phyloP scores from a whole-genome alignment of 2,797 vertebrate species.

The Gymnodraco acuticeps region DNA sequence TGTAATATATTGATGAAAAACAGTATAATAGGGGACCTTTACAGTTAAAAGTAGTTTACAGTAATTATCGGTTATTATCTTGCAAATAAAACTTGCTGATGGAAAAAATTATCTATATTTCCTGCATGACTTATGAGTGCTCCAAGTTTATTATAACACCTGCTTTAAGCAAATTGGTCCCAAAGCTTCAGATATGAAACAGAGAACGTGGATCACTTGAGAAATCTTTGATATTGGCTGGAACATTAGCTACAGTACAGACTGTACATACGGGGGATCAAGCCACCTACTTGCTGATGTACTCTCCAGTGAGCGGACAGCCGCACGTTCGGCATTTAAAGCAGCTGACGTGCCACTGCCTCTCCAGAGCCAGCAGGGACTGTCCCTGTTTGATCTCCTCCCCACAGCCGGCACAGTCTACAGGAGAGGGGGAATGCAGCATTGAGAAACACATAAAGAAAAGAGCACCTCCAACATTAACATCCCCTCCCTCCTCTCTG shows the following conservation, averaged over 20 bases:
- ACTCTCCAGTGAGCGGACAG: conserved; percentile 92
- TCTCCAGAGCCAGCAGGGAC: conserved; percentile 94
- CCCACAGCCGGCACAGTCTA: conserved; percentile 94
- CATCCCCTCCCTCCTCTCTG: conserved; percentile 26
- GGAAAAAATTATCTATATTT: neutral
- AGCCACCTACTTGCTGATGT: conserved; percentile 96
- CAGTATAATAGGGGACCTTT: no score
- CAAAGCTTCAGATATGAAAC: neutral
- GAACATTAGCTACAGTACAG: neutral
- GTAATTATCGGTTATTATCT: neutral
- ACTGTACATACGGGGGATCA: neutral
- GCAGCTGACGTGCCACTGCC: conserved; percentile 97
- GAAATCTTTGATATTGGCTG: conserved; percentile 1
- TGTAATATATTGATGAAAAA: no score
- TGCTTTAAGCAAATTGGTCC: neutral
- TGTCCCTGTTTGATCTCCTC: conserved; percentile 96
- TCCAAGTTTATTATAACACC: neutral
- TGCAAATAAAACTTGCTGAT: neutral
- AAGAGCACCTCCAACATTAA: conserved; percentile 8
- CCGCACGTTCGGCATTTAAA: conserved; percentile 95
- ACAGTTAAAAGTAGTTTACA: no score
- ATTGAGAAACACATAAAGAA: conserved; percentile 10
- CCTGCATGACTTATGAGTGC: neutral
- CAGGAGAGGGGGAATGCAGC: neutral
- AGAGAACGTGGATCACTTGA: neutral